Conservation (phyloP, 2,113 vertebrate genomes). For the Notarius quadriscutis region DNA sequence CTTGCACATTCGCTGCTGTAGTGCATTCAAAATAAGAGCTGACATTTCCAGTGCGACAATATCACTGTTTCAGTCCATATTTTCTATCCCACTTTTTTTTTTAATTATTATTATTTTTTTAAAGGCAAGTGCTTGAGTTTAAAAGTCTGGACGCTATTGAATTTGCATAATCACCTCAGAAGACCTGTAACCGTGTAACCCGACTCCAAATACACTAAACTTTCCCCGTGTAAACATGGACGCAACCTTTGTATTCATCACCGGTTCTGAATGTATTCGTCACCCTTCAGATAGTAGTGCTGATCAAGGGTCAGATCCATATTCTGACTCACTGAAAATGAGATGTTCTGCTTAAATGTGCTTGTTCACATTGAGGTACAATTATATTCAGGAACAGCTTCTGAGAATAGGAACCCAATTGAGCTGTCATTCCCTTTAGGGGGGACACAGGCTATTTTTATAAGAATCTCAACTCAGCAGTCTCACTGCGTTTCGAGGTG, state of each 20-base stretch:
- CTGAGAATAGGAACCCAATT: constrained; percentile 27
- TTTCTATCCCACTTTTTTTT: neutral
- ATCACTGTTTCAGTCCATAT: neutral
- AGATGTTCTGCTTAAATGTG: constrained; percentile 2
- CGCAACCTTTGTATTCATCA: neutral
- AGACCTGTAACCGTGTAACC: neutral
- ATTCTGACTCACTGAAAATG: neutral
- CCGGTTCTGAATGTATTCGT: neutral
- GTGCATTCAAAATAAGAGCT: too few species aligned
- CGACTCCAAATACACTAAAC: neutral
- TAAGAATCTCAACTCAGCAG: constrained; percentile 43
- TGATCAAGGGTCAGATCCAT: neutral
- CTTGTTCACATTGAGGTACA: constrained; percentile 10
- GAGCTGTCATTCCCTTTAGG: constrained; percentile 32
- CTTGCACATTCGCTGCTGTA: too few species aligned
- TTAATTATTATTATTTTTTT: too few species aligned
- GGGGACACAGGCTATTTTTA: constrained; percentile 47
- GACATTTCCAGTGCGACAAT: too few species aligned
- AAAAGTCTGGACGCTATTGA: too few species aligned
- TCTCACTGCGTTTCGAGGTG: constrained; percentile 27
- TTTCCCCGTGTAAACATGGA: neutral
- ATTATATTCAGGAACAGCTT: constrained; percentile 21
- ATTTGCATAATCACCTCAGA: neutral
- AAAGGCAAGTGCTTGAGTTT: too few species aligned
- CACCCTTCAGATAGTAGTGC: neutral